Conservation (phyloP, 2,113 vertebrate species). For the Beaufortia kweichowensis region DNA sequence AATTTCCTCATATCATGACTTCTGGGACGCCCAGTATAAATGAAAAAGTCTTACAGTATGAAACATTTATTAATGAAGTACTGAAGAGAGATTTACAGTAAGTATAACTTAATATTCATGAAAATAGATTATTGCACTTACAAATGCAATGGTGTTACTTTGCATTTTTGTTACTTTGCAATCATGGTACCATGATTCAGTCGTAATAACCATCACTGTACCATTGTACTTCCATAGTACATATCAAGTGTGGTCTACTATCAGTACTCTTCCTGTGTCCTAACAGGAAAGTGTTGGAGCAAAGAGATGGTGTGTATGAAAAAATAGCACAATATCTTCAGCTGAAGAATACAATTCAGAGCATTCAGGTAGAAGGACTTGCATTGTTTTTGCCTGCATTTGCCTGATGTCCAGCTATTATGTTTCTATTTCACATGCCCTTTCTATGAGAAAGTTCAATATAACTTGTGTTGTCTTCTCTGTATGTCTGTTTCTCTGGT, state of each 20-base stretch:
- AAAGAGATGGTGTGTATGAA: slow-evolving; percentile 85
- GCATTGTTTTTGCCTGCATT: background rate
- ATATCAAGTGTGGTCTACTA: background rate
- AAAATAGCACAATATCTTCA: slow-evolving; percentile 86
- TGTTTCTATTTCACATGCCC: no score
- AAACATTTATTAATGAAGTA: slow-evolving; percentile 82
- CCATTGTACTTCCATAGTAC: background rate
- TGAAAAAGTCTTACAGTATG: slow-evolving; percentile 81
- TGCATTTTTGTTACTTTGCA: no score
- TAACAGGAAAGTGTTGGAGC: slow-evolving; percentile 81
- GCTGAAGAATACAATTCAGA: slow-evolving; percentile 83
- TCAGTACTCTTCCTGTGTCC: background rate
- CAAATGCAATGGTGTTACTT: background rate
- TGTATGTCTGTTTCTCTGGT: background rate
- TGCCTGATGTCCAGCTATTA: background rate
- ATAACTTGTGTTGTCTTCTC: background rate
- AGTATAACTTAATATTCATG: slow-evolving; percentile 54
- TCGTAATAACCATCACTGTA: no score
- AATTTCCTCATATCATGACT: slow-evolving; percentile 49
- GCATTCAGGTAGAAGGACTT: slow-evolving; percentile 76
- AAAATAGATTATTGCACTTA: background rate
- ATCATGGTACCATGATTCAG: no score
- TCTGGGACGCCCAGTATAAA: slow-evolving; percentile 53
- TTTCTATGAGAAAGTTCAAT: background rate
- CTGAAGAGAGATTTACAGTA: slow-evolving; percentile 82